Conservation (phyloP, 2,888 invertebrate species). For the Chrysolina oricalcia region DNA sequence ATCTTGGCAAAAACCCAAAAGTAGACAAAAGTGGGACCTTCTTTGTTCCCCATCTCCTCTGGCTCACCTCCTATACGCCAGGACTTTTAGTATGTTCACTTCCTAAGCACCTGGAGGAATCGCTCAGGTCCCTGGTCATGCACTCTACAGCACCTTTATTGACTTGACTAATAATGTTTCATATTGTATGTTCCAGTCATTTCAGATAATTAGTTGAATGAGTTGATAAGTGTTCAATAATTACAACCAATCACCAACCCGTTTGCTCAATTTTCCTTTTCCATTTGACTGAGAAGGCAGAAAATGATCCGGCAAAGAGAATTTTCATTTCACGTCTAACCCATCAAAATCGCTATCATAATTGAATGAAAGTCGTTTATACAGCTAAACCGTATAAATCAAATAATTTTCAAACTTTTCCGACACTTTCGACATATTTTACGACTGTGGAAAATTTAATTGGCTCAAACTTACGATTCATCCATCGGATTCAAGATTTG, state of each 20-base stretch:
- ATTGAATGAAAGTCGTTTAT: constrained; percentile 10
- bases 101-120: too few relatives aligned
- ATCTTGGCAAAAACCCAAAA: too few relatives aligned
- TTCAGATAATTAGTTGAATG: too few relatives aligned
- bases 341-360: constrained; percentile 17
- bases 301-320: background rate
- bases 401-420: constrained; percentile 28
- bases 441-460: background rate
- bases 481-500: background rate
- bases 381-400: constrained; percentile 14
- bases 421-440: constrained; percentile 24
- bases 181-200: too few relatives aligned
- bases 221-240: background rate
- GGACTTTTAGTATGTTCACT: too few relatives aligned
- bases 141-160: too few relatives aligned
- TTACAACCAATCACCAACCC: background rate
- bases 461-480: constrained; percentile 4
- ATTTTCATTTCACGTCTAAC: constrained; percentile 8
- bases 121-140: too few relatives aligned
- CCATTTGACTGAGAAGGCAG: background rate
- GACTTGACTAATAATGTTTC: too few relatives aligned
- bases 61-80: too few relatives aligned
- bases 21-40: too few relatives aligned
- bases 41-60: too few relatives aligned
- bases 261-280: background rate